A percentile compares a stretch with the other conserved stretches of the same genome.
These are phyloP conservation scores for Ceratotherium simum DNA, from an alignment of 2,113 vertebrate species.

Conservation along the genomic window DNA sequence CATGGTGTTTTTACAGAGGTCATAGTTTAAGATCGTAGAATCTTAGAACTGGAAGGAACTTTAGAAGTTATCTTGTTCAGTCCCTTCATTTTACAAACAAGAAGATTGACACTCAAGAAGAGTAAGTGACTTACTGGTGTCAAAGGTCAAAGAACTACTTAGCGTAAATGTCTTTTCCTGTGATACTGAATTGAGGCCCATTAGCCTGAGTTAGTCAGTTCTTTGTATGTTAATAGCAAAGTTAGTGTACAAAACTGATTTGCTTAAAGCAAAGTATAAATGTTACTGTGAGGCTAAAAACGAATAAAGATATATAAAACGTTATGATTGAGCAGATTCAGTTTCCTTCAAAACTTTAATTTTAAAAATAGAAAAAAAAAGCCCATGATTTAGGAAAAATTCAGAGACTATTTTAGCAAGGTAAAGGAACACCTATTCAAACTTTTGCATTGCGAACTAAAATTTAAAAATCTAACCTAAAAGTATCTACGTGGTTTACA, in stretches of 20 bases:
- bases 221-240: slow-evolving; percentile 23
- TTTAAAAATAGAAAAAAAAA: slow-evolving; percentile 57
- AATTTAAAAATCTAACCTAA: slow-evolving; percentile 57
- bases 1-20: slow-evolving; percentile 48
- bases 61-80: slow-evolving; percentile 70
- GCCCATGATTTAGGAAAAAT: background rate
- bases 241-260: slow-evolving; percentile 24
- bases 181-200: slow-evolving; percentile 12
- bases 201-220: slow-evolving; percentile 24
- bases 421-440: background rate
- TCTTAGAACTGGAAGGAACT: slow-evolving; percentile 70
- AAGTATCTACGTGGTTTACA: slow-evolving; percentile 49
- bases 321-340: background rate
- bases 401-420: background rate
- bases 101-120: slow-evolving; percentile 75
- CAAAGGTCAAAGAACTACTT: slow-evolving; percentile 51
- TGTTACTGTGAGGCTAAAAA: slow-evolving; percentile 24
- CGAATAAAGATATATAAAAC: slow-evolving; percentile 19
- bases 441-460: slow-evolving; percentile 35
- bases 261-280: slow-evolving; percentile 43
- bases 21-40: slow-evolving; percentile 53
- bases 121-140: slow-evolving; percentile 70
- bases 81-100: slow-evolving; percentile 64
- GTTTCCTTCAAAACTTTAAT: slow-evolving; percentile 59
- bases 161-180: slow-evolving; percentile 13